Evolutionary conservation across 2,888 invertebrate genomes (phyloP).

Genomic region (Pterostichus niger): DNA sequence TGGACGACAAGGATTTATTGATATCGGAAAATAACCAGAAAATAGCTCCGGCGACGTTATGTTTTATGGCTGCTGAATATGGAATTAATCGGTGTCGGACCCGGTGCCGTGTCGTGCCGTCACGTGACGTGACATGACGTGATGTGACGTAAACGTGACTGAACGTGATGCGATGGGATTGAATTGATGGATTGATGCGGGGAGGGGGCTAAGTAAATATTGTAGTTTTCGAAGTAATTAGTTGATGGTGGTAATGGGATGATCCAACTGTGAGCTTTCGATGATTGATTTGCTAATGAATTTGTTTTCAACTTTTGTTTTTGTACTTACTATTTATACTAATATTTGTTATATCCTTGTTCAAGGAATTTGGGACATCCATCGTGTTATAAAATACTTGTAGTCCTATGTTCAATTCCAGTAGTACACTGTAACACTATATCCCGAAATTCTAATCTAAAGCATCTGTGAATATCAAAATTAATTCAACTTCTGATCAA

Average conservation of each 20-base stretch:
- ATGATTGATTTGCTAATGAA: slow-evolving; percentile 29
- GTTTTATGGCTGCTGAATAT: slow-evolving; percentile 58
- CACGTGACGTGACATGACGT: slow-evolving; percentile 31
- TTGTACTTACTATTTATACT: too few relatives aligned
- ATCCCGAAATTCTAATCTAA: too few relatives aligned
- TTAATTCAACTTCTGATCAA: too few relatives aligned
- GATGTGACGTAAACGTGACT: slow-evolving; percentile 17
- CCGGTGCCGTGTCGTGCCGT: slow-evolving; percentile 9
- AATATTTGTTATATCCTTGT: too few relatives aligned
- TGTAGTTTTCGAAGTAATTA: slow-evolving; percentile 25
- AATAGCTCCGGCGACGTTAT: slow-evolving; percentile 58
- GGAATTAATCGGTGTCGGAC: slow-evolving; percentile 31
- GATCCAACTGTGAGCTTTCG: not conserved
- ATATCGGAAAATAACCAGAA: slow-evolving; percentile 65
- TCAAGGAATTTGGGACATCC: too few relatives aligned
- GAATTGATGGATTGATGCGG: slow-evolving; percentile 44
- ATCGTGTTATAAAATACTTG: too few relatives aligned
- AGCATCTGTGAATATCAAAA: too few relatives aligned
- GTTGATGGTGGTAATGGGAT: slow-evolving; percentile 28
- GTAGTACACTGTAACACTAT: too few relatives aligned
- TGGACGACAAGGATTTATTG: slow-evolving; percentile 65
- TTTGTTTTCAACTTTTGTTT: not conserved
- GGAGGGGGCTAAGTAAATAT: slow-evolving; percentile 34
- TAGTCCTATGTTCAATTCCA: too few relatives aligned
- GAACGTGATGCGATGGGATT: slow-evolving; percentile 27